Conservation (phyloP, 2,888 invertebrate species). For the Tanaodytes sp. region DNA sequence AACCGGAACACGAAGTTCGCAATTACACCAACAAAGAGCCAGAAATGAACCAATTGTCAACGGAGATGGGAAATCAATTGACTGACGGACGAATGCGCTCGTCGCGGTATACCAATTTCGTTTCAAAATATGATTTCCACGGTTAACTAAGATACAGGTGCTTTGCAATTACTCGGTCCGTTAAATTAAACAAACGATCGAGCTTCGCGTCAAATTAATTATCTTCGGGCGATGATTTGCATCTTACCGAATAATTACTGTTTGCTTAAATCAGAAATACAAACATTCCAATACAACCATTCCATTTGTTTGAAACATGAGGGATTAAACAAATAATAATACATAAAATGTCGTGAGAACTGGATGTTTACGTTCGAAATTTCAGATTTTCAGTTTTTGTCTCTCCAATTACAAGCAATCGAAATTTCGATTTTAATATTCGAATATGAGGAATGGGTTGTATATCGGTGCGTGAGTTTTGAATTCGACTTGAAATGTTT, state of each 20-base stretch:
- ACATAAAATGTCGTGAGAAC: no score
- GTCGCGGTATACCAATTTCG: constrained; percentile 17
- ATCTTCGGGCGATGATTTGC: constrained; percentile 18
- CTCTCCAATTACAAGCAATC: no score
- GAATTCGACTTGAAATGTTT: no score
- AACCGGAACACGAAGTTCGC: constrained; percentile 8
- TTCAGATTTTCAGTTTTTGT: no score
- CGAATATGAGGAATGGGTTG: no score
- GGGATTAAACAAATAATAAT: no score
- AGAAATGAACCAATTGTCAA: constrained; percentile 39
- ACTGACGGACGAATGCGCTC: constrained; percentile 15
- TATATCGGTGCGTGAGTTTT: no score
- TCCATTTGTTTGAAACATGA: no score
- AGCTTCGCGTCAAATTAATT: constrained; percentile 33
- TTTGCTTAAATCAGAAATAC: no score
- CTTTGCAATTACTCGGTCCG: constrained; percentile 20
- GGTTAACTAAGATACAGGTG: constrained; percentile 22
- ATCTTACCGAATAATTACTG: constrained; percentile 13
- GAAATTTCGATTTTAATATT: no score
- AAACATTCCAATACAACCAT: no score
- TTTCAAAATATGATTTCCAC: constrained; percentile 29
- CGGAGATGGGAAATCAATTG: constrained; percentile 45
- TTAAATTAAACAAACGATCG: constrained; percentile 32
- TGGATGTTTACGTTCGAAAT: no score
- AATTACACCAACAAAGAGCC: constrained; percentile 23